Evolutionary conservation across 2,113 vertebrate genomes (phyloP).

Genomic region (Serinus canaria): DNA sequence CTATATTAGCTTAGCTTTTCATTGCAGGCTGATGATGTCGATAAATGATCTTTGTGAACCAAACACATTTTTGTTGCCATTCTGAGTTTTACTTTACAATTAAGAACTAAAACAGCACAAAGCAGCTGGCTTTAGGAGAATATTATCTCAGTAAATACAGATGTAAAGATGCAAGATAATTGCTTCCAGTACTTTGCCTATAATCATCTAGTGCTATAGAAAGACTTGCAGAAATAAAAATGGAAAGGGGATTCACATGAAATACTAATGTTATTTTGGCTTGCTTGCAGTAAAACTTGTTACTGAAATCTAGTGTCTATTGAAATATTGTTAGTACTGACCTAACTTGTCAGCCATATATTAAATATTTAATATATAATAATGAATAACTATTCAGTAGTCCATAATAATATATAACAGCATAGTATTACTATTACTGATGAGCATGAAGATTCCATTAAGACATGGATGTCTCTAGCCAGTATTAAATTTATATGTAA

Average conservation of each 20-base stretch:
- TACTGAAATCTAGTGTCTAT: neutral
- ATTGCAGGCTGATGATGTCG: neutral
- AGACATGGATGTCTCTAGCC: neutral
- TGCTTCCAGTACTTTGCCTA: neutral
- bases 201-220: neutral
- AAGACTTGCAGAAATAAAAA: neutral
- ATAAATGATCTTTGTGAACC: neutral
- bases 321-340: neutral
- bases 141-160: neutral
- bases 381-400: neutral
- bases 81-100: neutral
- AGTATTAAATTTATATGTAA: neutral
- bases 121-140: neutral
- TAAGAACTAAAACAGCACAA: neutral
- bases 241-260: neutral
- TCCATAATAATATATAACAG: neutral
- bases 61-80: neutral
- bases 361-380: neutral
- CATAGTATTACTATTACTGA: neutral
- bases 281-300: neutral
- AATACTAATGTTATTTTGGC: neutral
- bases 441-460: neutral
- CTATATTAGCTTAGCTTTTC: neutral
- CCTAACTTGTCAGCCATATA: neutral
- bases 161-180: neutral